Evolutionary conservation across 2,113 vertebrate species (phyloP).

Genomic region (Rissa tridactyla): DNA sequence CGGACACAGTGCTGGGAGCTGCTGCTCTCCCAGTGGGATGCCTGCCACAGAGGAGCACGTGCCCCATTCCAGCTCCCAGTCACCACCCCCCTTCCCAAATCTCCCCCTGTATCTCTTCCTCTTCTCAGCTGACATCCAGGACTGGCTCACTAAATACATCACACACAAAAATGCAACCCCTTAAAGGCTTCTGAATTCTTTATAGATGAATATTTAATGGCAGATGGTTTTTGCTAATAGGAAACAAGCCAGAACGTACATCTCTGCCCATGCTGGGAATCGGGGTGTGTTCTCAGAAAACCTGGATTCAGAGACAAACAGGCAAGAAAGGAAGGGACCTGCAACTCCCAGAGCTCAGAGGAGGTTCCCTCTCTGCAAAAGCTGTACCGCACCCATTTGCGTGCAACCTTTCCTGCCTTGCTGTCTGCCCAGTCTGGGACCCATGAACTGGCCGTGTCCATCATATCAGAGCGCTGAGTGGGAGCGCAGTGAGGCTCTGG

Average conservation of each 20-base stretch:
- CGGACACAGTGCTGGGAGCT: background rate
- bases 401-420: background rate
- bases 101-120: background rate
- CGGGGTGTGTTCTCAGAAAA: background rate
- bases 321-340: background rate
- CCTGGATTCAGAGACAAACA: background rate
- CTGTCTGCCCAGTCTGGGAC: background rate
- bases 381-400: background rate
- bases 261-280: background rate
- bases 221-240: background rate
- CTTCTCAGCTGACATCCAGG: background rate
- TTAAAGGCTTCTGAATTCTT: background rate
- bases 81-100: background rate
- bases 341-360: background rate
- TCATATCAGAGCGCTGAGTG: accelerated
- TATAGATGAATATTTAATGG: background rate
- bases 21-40: background rate
- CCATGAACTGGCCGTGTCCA: accelerated
- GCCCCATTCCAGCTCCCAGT: background rate
- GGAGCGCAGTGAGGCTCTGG: background rate
- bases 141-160: background rate
- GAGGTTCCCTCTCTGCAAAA: background rate
- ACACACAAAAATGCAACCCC: background rate
- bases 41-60: background rate
- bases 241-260: background rate